Evolutionary conservation across 2,113 vertebrate genomes (phyloP).

Genomic region (Dunckerocampus dactyliophorus): DNA sequence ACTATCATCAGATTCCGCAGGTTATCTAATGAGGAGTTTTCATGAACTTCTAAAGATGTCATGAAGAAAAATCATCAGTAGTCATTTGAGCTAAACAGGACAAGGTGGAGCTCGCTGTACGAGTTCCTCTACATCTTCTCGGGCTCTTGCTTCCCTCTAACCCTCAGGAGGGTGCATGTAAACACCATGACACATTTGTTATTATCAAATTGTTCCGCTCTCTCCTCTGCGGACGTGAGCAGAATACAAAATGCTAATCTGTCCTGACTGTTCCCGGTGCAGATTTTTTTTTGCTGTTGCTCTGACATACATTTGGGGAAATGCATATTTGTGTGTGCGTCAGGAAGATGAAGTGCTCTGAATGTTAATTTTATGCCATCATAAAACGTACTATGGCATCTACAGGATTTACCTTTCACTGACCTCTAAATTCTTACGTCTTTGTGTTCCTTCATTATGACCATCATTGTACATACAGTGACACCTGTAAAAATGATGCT

Average conservation of each 20-base stretch:
- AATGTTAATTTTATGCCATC: conserved; percentile 3
- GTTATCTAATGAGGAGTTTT: not conserved
- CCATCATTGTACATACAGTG: not conserved
- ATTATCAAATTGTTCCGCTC: conserved; percentile 51
- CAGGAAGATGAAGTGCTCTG: not conserved
- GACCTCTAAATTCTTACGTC: not conserved
- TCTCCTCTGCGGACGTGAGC: conserved; percentile 29
- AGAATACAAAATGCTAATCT: conserved; percentile 32
- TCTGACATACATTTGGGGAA: conserved; percentile 4
- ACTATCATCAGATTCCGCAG: not conserved
- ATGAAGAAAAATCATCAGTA: not conserved
- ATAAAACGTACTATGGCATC: not conserved
- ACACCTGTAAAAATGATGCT: not conserved
- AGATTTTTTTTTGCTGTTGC: conserved; percentile 10
- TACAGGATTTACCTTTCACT: not conserved
- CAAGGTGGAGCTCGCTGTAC: conserved; percentile 34
- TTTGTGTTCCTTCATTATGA: conserved; percentile 5
- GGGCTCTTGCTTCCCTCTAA: conserved; percentile 32
- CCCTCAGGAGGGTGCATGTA: conserved; percentile 50
- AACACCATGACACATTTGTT: conserved; percentile 60
- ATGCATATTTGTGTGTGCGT: not conserved
- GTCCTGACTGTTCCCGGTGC: conserved; percentile 11
- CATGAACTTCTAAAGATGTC: not conserved
- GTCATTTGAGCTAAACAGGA: not conserved
- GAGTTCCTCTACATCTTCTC: conserved; percentile 36